These are phyloP conservation scores for Atractosteus spatula DNA, from an alignment of 2,113 vertebrate genomes.

Conservation along the genomic window DNA sequence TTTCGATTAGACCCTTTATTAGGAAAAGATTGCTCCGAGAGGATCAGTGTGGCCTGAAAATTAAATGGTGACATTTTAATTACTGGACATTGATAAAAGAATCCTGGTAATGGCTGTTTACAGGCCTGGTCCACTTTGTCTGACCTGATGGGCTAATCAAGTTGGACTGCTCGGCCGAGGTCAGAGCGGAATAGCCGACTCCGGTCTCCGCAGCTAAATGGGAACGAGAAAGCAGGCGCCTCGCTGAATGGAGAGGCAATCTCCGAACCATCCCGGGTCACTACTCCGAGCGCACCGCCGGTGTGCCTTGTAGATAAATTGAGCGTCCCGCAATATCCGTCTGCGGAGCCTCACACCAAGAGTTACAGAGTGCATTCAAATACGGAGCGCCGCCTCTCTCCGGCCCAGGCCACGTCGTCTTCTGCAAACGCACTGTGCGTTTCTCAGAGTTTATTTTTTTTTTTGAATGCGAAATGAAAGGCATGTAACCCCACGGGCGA, in stretches of 20 bases:
- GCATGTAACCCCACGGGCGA: too few species aligned
- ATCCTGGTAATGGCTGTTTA: conserved; percentile 62
- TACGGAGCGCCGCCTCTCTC: too few species aligned
- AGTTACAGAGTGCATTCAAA: too few species aligned
- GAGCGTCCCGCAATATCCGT: conserved; percentile 39
- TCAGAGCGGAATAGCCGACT: conserved; percentile 38
- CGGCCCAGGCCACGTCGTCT: too few species aligned
- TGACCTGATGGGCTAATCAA: conserved; percentile 58
- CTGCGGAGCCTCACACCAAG: background rate
- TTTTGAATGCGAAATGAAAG: too few species aligned
- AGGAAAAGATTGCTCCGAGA: conserved; percentile 78
- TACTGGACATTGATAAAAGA: conserved; percentile 89
- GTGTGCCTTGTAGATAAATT: conserved; percentile 44
- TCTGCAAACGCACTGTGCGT: too few species aligned
- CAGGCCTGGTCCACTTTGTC: conserved; percentile 53
- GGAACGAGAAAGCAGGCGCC: conserved; percentile 35
- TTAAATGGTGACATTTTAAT: conserved; percentile 95
- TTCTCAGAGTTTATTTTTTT: too few species aligned
- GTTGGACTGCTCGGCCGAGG: conserved; percentile 50
- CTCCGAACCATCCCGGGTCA: conserved; percentile 55
- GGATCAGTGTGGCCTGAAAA: conserved; percentile 74
- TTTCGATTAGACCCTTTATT: conserved; percentile 87
- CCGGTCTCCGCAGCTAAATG: conserved; percentile 43
- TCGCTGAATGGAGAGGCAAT: conserved; percentile 59
- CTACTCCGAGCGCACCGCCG: conserved; percentile 40